These are phyloP conservation scores for Anaspis maculata DNA, from an alignment of 2,888 invertebrate species.

Conservation along the genomic window DNA sequence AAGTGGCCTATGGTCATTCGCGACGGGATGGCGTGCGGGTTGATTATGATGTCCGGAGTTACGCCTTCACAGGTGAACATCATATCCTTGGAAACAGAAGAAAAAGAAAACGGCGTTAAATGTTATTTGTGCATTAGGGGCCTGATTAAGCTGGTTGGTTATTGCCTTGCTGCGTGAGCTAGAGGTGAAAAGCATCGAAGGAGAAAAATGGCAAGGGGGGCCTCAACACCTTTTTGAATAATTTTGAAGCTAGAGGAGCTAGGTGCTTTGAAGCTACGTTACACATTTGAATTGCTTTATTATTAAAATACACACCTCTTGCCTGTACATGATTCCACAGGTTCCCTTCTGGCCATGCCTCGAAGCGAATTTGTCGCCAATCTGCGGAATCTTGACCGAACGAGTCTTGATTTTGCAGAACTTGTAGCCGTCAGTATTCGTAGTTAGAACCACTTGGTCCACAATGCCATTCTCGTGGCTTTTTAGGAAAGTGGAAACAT, in stretches of 20 bases:
- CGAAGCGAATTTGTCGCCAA: slow-evolving; percentile 99
- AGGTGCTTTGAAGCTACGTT: no score
- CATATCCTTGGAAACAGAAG: no score
- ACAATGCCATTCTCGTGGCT: slow-evolving; percentile 99
- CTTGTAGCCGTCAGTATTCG: slow-evolving; percentile 97
- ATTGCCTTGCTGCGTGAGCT: no score
- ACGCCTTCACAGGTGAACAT: slow-evolving; percentile 93
- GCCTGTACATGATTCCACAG: slow-evolving; percentile 97
- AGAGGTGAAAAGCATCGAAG: no score
- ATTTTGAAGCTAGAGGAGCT: no score
- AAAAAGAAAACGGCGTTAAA: no score
- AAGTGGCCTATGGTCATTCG: slow-evolving; percentile 99
- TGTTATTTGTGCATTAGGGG: no score
- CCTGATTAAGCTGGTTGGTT: no score
- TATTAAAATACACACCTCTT: no score
- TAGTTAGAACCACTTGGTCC: slow-evolving; percentile 98
- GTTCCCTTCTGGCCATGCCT: slow-evolving; percentile 99
- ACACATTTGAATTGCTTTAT: no score
- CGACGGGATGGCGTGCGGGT: slow-evolving; percentile 99
- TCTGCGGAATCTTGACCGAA: slow-evolving; percentile 97
- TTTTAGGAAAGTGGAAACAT: slow-evolving; percentile 96
- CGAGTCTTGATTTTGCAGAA: slow-evolving; percentile 98
- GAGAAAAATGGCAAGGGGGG: no score
- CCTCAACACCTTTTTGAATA: no score
- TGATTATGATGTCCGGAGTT: slow-evolving; percentile 98